phyloP scores from a whole-genome alignment of 2,797 vertebrate genomes.

The Thaleichthys pacificus region DNA sequence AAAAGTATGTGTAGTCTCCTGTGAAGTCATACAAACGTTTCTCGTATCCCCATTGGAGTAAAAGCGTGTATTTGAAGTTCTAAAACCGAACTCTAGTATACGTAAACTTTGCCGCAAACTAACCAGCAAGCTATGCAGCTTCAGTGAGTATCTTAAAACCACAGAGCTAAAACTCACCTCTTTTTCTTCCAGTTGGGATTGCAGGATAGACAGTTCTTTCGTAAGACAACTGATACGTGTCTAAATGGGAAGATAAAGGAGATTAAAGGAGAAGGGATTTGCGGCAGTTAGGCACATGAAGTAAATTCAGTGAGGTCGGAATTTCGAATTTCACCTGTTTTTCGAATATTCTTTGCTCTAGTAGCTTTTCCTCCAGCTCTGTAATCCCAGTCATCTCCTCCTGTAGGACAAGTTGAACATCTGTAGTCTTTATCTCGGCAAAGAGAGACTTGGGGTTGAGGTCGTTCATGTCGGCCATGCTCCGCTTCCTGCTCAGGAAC shows the following conservation, averaged over 20 bases:
- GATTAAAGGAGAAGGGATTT: background rate
- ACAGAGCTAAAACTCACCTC: constrained; percentile 41
- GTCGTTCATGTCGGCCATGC: background rate
- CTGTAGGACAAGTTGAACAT: constrained; percentile 27
- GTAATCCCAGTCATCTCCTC: constrained; percentile 38
- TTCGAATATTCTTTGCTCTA: constrained; percentile 25
- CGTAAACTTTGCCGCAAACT: too few species aligned
- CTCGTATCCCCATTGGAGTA: background rate
- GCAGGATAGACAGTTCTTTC: constrained; percentile 44
- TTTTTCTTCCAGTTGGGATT: constrained; percentile 33
- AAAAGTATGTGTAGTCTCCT: constrained; percentile 29
- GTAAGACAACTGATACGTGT: constrained; percentile 49
- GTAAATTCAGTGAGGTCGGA: background rate
- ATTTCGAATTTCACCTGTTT: constrained; percentile 50
- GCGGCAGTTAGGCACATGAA: background rate
- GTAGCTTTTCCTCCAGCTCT: constrained; percentile 26
- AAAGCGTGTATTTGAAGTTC: too few species aligned
- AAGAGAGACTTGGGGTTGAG: constrained; percentile 46
- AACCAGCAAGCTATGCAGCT: too few species aligned
- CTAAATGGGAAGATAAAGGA: constrained; percentile 32
- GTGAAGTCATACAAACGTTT: constrained; percentile 9
- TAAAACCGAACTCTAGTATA: too few species aligned
- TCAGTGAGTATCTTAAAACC: too few species aligned
- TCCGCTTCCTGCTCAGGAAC: background rate
- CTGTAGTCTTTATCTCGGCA: constrained; percentile 33